Base-by-base conservation (phyloP, 2,113 vertebrate genomes). In the Forbesichthys agassizii region DNA sequence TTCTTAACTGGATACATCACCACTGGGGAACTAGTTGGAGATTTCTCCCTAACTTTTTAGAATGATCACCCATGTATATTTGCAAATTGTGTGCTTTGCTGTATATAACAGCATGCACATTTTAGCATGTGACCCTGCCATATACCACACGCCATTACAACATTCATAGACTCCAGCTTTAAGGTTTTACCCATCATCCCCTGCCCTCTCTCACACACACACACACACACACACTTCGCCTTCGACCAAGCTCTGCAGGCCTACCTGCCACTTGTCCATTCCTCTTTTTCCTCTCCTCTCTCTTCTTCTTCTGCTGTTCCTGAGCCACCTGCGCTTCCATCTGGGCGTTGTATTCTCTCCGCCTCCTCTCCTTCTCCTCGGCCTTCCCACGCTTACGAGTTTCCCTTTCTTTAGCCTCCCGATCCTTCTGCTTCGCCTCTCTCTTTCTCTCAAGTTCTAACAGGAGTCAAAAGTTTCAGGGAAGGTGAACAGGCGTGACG, bases 361-460 rank as follows among this genome's bases (percentile, higher is more conserved):
- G 93, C 57, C 96, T 94, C 74, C 91, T 95, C 77, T 98, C 96
- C 86, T 99, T 99, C 73, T 98, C 96, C 66, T 98, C 96, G 0
- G 96, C 96, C 86, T 99, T 99, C 88, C 97, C 95, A 75, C 93
- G 90, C 81, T 96, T 98, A 49, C 94, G 92, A 62, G 93, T 69
- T 51, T 98, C 96, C 74, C 93, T 92, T 78, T 99, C 95, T 56
- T 92, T 88, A 20, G 95, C 96, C 78, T 99, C 98, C 74, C 91
- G 95, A 14, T 94, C 94, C 64, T 92, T 90, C 86, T 95, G 95
- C 71, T 96, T 95, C 9, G 90, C 93, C 85, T 98, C 97, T 9
- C 86, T 94, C 84, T 95, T 98, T 92, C 91, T 96, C 86, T 98
- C 96, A 46, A 91, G 91, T 83, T 96, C 98, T 99, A 68, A 9